Evolutionary conservation across 2,797 vertebrate genomes (phyloP), one percentile per base, ranked within the genome.

Genomic region (Chromis chromis): DNA sequence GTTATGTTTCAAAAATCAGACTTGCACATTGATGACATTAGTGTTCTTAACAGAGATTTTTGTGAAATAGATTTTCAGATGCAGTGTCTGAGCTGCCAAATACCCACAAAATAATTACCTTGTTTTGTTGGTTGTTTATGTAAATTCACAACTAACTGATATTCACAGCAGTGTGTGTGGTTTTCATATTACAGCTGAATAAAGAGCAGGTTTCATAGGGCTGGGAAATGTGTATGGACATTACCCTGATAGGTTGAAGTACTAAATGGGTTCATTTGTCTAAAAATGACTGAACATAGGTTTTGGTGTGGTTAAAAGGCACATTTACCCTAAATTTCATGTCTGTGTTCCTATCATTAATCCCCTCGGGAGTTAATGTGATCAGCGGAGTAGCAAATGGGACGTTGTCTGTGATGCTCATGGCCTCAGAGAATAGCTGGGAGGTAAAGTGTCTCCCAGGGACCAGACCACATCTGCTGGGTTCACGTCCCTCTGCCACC

Each of bases 391-490:
- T 75, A 74, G 76, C 83, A 82, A 87, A 88, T 83, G 78, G 88
- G 74, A 79, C 73, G 22, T 82, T 76, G 73, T 69, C 73, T 88
- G 40, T 83, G 70, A 79, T 63, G 74, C 70, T 42, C 28, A 40
- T 52, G 58, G 70, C 71, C 78, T 84, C 72, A 3, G 79, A 87
- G 86, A 84, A 84, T 77, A 80, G 75, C 52, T 65, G 82, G 72
- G 22, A 33, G 31, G 72, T 83, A 21, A 65, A 78, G 79, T 62
- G 89, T 86, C 86, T 87, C 85, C 44, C 52, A 39, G 82, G 85
- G 82, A 74, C 72, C 60, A 13, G 63, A 78, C 25, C 79, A 74
- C 89, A 89, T 91, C 88, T 88, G 87, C 81, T 75, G 67, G 61
- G 79, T 85, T 81, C 83, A 74, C 9, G 79, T 82, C 80, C 82